These are phyloP conservation scores for Otus sunia DNA, from an alignment of 2,113 vertebrate genomes.

Conservation along the genomic window DNA sequence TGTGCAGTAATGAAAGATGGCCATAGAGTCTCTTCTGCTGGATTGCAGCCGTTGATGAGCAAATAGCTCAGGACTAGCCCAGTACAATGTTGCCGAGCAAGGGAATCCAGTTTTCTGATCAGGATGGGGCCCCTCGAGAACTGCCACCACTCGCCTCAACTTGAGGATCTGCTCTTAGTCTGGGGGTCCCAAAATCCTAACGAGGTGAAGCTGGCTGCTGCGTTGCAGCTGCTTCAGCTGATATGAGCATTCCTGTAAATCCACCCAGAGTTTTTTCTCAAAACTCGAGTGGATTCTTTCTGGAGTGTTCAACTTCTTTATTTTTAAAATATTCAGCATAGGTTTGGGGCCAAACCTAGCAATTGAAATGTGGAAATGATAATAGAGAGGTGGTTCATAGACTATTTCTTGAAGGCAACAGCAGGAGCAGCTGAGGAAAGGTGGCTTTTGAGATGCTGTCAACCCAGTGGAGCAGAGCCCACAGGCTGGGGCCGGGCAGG, in stretches of 20 bases:
- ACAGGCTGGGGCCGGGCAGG: background rate
- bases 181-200: background rate
- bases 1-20: background rate
- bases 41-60: background rate
- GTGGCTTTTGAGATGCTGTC: background rate
- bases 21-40: background rate
- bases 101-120: background rate
- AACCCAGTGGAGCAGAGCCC: background rate
- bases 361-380: background rate
- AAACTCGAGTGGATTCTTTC: background rate
- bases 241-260: fast-evolving
- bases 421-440: background rate
- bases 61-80: background rate
- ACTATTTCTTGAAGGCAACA: background rate
- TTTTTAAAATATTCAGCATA: background rate
- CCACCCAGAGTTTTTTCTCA: fast-evolving
- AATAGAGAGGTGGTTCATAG: background rate
- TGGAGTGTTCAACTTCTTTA: background rate
- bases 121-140: background rate
- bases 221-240: fast-evolving
- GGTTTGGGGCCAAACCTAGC: background rate
- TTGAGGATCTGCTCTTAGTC: background rate
- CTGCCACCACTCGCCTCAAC: background rate
- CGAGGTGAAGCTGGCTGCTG: fast-evolving
- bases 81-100: fast-evolving